These are phyloP conservation scores for Eutrigla gurnardus DNA, from an alignment of 2,797 vertebrate species.

Conservation along the genomic window DNA sequence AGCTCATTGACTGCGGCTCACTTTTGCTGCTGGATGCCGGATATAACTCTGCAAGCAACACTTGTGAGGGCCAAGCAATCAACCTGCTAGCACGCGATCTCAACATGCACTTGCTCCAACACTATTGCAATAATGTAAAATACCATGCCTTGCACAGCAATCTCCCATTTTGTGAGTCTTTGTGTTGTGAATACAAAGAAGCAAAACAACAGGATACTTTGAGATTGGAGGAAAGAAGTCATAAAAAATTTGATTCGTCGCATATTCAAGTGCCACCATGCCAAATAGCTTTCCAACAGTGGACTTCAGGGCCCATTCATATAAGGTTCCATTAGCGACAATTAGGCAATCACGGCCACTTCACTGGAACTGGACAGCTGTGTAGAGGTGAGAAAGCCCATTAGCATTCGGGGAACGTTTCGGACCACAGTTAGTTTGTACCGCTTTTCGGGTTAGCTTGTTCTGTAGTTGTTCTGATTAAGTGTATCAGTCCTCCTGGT, in stretches of 20 bases:
- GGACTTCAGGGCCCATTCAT: too few relatives aligned
- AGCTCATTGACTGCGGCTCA: background rate
- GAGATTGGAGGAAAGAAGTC: background rate
- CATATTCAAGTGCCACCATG: background rate
- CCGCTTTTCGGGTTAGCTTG: background rate
- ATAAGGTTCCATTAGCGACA: background rate
- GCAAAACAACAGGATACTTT: background rate
- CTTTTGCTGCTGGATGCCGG: background rate
- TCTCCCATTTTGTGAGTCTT: constrained; percentile 8
- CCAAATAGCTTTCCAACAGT: background rate
- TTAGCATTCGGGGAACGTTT: background rate
- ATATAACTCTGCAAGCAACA: background rate
- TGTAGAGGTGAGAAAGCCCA: too few relatives aligned
- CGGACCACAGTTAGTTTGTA: background rate
- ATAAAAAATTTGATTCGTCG: background rate
- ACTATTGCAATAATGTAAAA: background rate
- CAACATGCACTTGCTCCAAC: too few relatives aligned
- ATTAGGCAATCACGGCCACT: background rate
- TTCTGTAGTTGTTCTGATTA: background rate
- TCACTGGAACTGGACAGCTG: background rate
- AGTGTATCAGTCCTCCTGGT: background rate
- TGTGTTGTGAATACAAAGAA: background rate
- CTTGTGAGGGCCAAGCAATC: too few relatives aligned
- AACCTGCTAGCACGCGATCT: too few relatives aligned
- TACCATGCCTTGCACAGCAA: background rate